These are phyloP conservation scores for Philhelius pedissequus DNA, from an alignment of 2,888 invertebrate species.

Conservation along the genomic window DNA sequence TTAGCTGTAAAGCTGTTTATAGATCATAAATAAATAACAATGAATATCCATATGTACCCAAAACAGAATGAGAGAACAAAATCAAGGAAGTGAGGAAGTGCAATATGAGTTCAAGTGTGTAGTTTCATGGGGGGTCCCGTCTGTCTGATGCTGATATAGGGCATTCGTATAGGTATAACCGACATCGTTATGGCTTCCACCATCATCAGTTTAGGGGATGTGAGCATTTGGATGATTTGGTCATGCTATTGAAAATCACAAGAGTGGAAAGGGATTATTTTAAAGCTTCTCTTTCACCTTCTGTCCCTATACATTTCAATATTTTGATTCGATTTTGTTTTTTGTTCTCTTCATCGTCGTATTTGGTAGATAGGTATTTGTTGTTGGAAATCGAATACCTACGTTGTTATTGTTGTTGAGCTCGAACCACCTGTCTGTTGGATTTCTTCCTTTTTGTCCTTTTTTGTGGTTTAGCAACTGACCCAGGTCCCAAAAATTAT, in stretches of 20 bases:
- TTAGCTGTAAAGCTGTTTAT: too few relatives aligned
- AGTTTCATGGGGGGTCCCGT: not conserved
- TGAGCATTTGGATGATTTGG: conserved; percentile 29
- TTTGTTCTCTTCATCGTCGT: conserved; percentile 13
- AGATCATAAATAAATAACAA: too few relatives aligned
- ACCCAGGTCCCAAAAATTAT: conserved; percentile 7
- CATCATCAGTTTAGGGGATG: not conserved
- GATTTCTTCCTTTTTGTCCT: conserved; percentile 5
- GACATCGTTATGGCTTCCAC: not conserved
- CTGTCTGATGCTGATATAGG: not conserved
- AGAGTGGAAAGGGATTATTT: conserved; percentile 49
- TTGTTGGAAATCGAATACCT: conserved; percentile 36
- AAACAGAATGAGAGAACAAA: not conserved
- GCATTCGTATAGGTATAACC: not conserved
- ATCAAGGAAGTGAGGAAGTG: conserved; percentile 46
- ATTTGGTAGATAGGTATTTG: not conserved
- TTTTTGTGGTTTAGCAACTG: not conserved
- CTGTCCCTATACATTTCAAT: not conserved
- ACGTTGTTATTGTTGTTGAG: not conserved
- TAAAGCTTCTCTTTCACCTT: conserved; percentile 2
- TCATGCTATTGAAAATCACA: conserved; percentile 47
- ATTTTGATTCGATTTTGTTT: conserved; percentile 29
- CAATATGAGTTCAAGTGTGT: conserved; percentile 26
- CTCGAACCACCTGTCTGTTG: conserved; percentile 59
- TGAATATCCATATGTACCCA: too few relatives aligned